Evolutionary conservation across 2,113 vertebrate species (phyloP).

Genomic region (Menidia beryllina): DNA sequence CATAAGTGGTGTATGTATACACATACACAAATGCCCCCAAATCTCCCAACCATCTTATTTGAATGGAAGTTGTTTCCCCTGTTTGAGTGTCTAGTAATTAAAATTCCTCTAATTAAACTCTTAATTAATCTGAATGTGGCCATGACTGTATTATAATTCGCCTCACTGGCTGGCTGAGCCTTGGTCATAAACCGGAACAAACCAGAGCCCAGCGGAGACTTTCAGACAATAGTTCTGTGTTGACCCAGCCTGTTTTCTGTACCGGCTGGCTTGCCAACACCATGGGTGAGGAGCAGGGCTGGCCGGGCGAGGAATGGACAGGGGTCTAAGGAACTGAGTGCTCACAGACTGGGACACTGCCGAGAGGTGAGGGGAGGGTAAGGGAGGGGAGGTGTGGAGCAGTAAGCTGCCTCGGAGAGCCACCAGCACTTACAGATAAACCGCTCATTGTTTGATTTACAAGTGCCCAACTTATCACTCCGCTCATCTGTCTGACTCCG

Average conservation of each 20-base stretch:
- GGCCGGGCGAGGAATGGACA: slow-evolving; percentile 40
- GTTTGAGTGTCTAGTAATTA: slow-evolving; percentile 33
- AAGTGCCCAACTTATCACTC: slow-evolving; percentile 72
- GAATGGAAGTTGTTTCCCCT: slow-evolving; percentile 30
- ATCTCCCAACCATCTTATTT: neutral
- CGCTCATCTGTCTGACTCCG: slow-evolving; percentile 75
- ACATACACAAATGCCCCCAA: too few species aligned
- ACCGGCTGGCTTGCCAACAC: slow-evolving; percentile 65
- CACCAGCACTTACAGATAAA: slow-evolving; percentile 78
- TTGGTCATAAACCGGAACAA: slow-evolving; percentile 73
- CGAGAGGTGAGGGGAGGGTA: slow-evolving; percentile 15
- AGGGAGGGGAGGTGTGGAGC: slow-evolving; percentile 10
- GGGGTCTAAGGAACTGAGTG: slow-evolving; percentile 38
- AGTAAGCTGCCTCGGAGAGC: slow-evolving; percentile 69
- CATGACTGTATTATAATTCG: slow-evolving; percentile 77
- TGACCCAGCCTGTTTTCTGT: slow-evolving; percentile 66
- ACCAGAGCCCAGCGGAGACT: slow-evolving; percentile 69
- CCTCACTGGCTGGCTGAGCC: slow-evolving; percentile 65
- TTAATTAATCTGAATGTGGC: slow-evolving; percentile 72
- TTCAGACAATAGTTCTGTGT: slow-evolving; percentile 43
- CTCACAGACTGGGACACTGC: slow-evolving; percentile 39
- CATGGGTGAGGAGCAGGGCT: slow-evolving; percentile 47
- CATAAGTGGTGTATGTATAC: neutral
- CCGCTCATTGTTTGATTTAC: slow-evolving; percentile 76
- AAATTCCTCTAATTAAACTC: slow-evolving; percentile 58